Percentiles rank a stretch among this genome's conserved stretches.
phyloP scores from a whole-genome alignment of 2,797 vertebrate species.

The Eulemur rubriventer region DNA sequence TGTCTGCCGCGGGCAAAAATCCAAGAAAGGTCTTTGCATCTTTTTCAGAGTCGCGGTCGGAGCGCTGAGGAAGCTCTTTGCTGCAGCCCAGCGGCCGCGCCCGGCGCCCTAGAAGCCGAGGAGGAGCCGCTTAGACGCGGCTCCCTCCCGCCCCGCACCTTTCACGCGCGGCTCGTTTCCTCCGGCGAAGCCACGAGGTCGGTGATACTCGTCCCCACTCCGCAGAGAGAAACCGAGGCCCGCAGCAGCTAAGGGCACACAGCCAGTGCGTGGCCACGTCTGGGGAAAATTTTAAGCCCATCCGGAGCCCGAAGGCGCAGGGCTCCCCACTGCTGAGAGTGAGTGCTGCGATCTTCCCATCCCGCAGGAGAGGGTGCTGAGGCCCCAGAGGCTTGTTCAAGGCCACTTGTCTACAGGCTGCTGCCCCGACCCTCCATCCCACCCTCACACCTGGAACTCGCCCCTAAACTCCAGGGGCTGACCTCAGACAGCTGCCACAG shows the following conservation, averaged over 20 bases:
- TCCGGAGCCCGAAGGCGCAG: background rate
- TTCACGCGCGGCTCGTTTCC: background rate
- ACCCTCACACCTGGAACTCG: background rate
- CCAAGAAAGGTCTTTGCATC: background rate
- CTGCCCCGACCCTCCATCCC: no score
- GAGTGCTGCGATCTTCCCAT: no score
- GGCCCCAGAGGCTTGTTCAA: background rate
- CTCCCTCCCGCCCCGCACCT: background rate
- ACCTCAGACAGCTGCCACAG: background rate
- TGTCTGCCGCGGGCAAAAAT: constrained; percentile 55
- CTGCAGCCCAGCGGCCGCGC: constrained; percentile 71
- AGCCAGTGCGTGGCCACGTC: background rate
- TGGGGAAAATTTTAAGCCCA: background rate
- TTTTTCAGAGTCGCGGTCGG: background rate
- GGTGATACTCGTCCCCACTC: background rate
- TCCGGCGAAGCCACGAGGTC: background rate
- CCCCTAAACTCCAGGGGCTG: background rate
- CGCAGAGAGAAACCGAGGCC: background rate
- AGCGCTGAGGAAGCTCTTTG: constrained; percentile 46
- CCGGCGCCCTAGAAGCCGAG: background rate
- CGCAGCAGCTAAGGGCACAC: background rate
- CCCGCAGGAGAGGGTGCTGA: background rate
- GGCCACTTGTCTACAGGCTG: background rate
- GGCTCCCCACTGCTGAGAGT: no score
- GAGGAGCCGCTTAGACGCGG: no score